A percentile compares a stretch with the other conserved stretches of the same genome.
Conservation (phyloP, 2,113 vertebrate genomes). For the Nannospalax galili region DNA sequence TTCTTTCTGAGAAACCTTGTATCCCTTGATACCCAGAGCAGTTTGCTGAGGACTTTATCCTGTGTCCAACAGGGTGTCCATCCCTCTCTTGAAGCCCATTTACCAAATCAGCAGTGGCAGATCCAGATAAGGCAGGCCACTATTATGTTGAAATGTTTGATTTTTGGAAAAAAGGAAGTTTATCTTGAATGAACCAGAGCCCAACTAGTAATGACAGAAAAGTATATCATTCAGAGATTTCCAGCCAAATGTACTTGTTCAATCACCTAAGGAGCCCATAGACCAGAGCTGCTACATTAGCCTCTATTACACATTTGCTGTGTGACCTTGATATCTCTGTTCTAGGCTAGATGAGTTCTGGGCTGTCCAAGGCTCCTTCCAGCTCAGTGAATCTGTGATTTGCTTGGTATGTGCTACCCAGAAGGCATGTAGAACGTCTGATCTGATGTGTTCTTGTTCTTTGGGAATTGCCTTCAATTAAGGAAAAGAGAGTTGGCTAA, state of each 20-base stretch:
- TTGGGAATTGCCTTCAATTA: constrained; percentile 46
- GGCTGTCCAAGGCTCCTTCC: background rate
- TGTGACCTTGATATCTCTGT: constrained; percentile 55
- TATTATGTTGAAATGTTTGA: constrained; percentile 67
- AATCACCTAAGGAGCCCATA: background rate
- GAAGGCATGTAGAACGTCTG: constrained; percentile 7
- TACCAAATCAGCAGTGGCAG: constrained; percentile 53
- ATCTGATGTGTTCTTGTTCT: constrained; percentile 35
- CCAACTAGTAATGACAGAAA: constrained; percentile 41
- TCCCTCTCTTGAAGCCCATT: constrained; percentile 37
- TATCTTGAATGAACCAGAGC: constrained; percentile 55
- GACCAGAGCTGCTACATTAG: background rate
- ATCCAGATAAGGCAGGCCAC: constrained; percentile 43
- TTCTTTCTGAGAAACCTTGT: background rate
- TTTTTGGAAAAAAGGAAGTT: constrained; percentile 41
- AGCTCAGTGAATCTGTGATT: background rate
- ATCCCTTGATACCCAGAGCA: background rate
- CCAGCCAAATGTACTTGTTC: background rate
- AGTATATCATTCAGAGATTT: constrained; percentile 42
- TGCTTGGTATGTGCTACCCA: background rate
- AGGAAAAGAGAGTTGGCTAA: constrained; percentile 58
- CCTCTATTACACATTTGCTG: background rate
- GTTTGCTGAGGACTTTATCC: constrained; percentile 28
- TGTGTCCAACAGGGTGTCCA: background rate
- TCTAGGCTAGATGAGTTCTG: background rate